Conservation (phyloP, 2,888 invertebrate species). For the Nyleta sp. region DNA sequence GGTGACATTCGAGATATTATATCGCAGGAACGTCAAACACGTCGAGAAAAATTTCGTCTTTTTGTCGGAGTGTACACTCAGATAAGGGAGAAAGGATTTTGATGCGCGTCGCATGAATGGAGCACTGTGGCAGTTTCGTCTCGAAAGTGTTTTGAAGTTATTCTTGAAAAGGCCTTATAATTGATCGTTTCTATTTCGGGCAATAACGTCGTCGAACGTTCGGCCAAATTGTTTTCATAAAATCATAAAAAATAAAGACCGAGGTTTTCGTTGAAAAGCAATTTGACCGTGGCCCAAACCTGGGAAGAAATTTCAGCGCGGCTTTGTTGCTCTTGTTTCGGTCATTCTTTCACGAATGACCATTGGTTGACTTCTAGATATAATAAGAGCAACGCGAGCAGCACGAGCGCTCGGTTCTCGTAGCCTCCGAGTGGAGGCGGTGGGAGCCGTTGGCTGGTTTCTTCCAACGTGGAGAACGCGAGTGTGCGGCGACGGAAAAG, state of each 20-base stretch:
- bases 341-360: constrained; percentile 65
- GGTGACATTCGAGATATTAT: constrained; percentile 39
- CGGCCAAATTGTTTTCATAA: constrained; percentile 21
- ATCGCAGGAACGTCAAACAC: constrained; percentile 30
- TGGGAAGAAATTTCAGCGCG: constrained; percentile 26
- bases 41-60: constrained; percentile 24
- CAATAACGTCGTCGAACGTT: not conserved
- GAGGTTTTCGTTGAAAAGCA: constrained; percentile 39
- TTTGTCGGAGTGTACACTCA: not conserved
- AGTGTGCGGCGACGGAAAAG: constrained; percentile 67
- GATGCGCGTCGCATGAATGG: not conserved
- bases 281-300: constrained; percentile 25
- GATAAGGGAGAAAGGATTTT: constrained; percentile 18
- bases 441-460: constrained; percentile 75
- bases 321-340: constrained; percentile 50
- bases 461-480: constrained; percentile 70
- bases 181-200: not conserved
- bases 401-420: constrained; percentile 70
- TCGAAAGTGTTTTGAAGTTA: no score
- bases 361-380: constrained; percentile 76
- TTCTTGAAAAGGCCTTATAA: not conserved
- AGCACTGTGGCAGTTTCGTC: not conserved
- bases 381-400: constrained; percentile 78
- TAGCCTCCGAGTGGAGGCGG: constrained; percentile 76
- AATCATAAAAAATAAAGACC: constrained; percentile 41